Base-by-base conservation (phyloP, 2,797 vertebrate genomes). In the Pagetopsis macropterus region DNA sequence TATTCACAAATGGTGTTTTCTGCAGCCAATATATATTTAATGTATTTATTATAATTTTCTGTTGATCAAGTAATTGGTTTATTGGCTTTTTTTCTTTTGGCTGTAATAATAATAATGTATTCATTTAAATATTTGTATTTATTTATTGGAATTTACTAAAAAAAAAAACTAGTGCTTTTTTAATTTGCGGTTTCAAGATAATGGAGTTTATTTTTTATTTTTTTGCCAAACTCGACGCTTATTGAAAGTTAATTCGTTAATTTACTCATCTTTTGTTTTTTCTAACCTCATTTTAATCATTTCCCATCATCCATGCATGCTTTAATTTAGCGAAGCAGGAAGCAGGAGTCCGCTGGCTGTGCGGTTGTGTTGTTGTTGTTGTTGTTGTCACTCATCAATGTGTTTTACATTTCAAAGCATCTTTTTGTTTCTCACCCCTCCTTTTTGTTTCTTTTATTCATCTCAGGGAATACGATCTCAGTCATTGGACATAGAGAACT, bases 401-500 rank as follows among this genome's bases (percentile, higher is more conserved):
- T 2, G 27, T 40, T 45, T 46, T 50, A 75, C 37, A 78, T 48
- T 79, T 48, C 82, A 37, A 31, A 87, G 19, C 40, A 12, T 75
- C 12, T 65, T 48, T 64, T 23, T 58, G 1, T 31, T 71, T 48
- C 67, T n/a, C 61, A 57, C 13, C 45, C 13, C 70, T 5, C 73
- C 12, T 66, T 52, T 64, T 23, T 58, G 1, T 31, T 71, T 48
- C 67, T n/a, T 63, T 44, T 79, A 52, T 72, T 50, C 16, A 33
- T 84, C 68, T 72, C 81, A 95, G 94, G 72, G 88, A 9, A 58
- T 84, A 17, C 73, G 79, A 21, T 70, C 89, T 65, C 91, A 92
- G 6, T 92, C 91, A 1, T 15, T 91, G 76, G 94, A 94, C 72
- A 31, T 91, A 17, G 93, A 92, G 75, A 84, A 71, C 79, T 51